Evolutionary conservation across 2,888 invertebrate species (phyloP), one percentile per base, ranked within the genome.

Genomic region (Pollenia griseotomentosa): DNA sequence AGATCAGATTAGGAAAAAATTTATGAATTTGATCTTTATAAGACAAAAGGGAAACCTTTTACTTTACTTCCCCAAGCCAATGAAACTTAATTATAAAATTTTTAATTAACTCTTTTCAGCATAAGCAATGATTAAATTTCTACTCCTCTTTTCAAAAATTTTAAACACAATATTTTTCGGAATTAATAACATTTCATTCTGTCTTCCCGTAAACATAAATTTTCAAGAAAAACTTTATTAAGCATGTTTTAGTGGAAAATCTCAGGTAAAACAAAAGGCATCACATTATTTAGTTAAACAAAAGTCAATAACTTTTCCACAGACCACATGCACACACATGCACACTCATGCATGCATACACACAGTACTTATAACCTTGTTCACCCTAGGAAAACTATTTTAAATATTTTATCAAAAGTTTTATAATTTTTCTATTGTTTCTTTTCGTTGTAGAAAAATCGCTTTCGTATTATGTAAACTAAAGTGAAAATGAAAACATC

Each of bases 371-470:
- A 19, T 12, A 0, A 6, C 9, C n/a, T 42, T 79, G 11, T 48
- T 2, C 14, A 40, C 51, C n/a, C 12, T 57, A 55, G 57, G 7
- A 82, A 16, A 59, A 23, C 40, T 70, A 14, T 46, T 71, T 71
- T 83, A 71, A 83, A 83, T 78, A 78, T 83, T 59, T 78, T 59
- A 79, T 66, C 73, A 84, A 73, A 84, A 59, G 66, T 73, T 78
- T 5, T 75, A 65, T 46, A 40, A 14, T 19, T 42, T 77, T 16
- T 66, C 63, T 63, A n/a, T 66, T 74, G 59, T 53, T 82, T 42
- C 9, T 65, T 16, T 57, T 33, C 63, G 53, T 40, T 65, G 51
- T 10, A 46, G 8, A 68, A 74, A 59, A 19, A 63, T 46, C 53
- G 46, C 66, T 84, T 53, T 74, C 61, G 68, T 44, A 61, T 68